Evolutionary conservation across 1,140 invertebrate species (phyloP).

Genomic region (Drosophila athabasca): DNA sequence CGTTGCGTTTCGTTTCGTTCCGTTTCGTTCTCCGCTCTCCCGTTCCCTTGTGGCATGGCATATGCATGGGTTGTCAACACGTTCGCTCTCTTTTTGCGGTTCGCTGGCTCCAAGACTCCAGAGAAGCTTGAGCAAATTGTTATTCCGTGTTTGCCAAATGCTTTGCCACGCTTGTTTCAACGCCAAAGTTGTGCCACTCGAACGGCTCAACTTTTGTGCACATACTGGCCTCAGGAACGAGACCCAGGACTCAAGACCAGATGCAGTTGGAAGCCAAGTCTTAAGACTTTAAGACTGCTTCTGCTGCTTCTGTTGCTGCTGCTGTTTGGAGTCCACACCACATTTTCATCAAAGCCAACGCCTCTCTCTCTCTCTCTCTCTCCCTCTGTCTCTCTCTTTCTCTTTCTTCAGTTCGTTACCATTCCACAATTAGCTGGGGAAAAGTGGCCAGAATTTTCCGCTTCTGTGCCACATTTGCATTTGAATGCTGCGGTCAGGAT

Average conservation of each 20-base stretch:
- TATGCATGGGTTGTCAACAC: constrained; percentile 69
- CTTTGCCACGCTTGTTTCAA: constrained; percentile 73
- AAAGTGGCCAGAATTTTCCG: constrained; percentile 50
- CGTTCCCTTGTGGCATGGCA: constrained; percentile 28
- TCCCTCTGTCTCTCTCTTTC: constrained; percentile 3
- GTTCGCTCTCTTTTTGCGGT: constrained; percentile 28
- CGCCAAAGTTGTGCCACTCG: constrained; percentile 18
- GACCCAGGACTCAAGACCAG: constrained; percentile 11
- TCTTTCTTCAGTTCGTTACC: constrained; percentile 41
- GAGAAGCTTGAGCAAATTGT: constrained; percentile 63
- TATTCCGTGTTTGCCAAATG: constrained; percentile 78
- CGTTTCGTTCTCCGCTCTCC: too few species aligned
- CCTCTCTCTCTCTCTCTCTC: constrained; percentile 10
- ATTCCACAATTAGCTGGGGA: constrained; percentile 44
- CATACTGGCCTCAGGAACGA: constrained; percentile 17
- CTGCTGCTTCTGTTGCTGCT: neutral
- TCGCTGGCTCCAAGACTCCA: constrained; percentile 41
- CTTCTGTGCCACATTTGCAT: constrained; percentile 47
- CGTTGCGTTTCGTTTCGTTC: constrained; percentile 7
- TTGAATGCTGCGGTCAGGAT: constrained; percentile 51
- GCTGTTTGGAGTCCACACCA: neutral
- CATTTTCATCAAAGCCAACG: constrained; percentile 21
- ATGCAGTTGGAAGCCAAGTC: constrained; percentile 16
- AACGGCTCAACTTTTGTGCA: constrained; percentile 40
- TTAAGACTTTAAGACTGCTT: constrained; percentile 26